Conservation (phyloP, 2,797 vertebrate species). For the Clarias fuscus region DNA sequence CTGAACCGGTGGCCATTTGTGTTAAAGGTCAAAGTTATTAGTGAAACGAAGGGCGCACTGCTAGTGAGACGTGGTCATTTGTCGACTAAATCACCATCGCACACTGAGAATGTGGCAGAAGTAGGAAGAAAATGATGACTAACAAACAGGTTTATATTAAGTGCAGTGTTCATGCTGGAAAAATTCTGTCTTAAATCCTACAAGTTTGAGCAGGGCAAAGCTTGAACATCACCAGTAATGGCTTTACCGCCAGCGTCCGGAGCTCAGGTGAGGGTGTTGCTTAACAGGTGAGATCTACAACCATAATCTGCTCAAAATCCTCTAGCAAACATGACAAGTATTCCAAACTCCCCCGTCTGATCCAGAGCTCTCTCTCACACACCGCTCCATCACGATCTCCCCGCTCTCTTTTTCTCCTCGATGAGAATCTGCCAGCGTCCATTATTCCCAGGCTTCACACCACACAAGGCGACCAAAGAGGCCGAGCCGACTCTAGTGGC, state of each 20-base stretch:
- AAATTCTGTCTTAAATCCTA: background rate
- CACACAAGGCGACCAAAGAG: conserved; percentile 25
- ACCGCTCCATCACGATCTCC: conserved; percentile 37
- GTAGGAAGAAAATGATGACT: background rate
- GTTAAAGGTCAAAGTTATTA: background rate
- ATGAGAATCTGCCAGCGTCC: conserved; percentile 23
- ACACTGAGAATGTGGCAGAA: background rate
- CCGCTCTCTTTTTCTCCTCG: background rate
- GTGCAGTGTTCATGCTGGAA: background rate
- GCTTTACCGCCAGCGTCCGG: background rate
- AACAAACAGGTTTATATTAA: background rate
- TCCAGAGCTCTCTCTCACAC: conserved; percentile 25
- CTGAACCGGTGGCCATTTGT: background rate
- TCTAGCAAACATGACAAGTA: conserved; percentile 14
- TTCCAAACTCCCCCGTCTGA: conserved; percentile 18
- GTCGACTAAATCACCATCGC: background rate
- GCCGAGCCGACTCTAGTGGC: conserved; percentile 12
- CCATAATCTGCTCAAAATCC: conserved; percentile 17
- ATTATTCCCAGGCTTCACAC: conserved; percentile 21
- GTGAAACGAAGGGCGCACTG: background rate
- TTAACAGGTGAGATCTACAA: conserved; percentile 20
- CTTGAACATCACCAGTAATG: background rate
- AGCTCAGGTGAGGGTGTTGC: background rate
- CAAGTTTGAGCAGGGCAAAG: background rate
- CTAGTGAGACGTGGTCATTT: background rate